These are phyloP conservation scores for Podarcis cretensis DNA, from an alignment of 2,113 vertebrate species.

Conservation along the genomic window DNA sequence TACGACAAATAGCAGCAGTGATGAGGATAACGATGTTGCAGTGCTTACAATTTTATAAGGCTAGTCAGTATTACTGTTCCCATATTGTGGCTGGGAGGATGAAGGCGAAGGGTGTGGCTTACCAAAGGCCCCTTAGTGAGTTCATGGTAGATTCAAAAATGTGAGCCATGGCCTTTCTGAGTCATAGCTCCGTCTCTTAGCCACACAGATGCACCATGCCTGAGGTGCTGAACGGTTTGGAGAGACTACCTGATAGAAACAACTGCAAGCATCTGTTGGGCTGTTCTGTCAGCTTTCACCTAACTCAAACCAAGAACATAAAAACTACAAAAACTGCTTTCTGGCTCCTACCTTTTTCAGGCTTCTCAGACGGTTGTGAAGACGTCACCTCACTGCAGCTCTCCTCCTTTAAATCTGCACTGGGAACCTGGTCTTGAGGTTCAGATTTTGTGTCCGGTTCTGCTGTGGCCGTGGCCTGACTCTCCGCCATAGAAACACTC, in stretches of 20 bases:
- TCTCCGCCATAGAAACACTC: fast-evolving
- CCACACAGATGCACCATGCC: background rate
- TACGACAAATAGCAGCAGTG: too few species aligned
- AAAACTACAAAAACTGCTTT: fast-evolving
- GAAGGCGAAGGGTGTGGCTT: too few species aligned
- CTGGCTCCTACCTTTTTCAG: background rate
- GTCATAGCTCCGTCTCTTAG: background rate
- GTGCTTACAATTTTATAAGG: too few species aligned
- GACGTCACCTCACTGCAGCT: background rate
- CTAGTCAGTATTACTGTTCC: too few species aligned
- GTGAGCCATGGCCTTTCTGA: background rate
- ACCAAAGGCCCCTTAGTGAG: background rate
- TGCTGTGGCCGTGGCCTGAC: fast-evolving
- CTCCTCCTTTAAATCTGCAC: background rate
- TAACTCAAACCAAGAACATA: background rate
- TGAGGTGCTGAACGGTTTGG: background rate
- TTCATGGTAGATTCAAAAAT: background rate
- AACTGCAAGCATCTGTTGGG: background rate
- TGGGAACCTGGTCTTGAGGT: background rate
- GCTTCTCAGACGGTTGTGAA: fast-evolving
- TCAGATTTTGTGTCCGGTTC: background rate
- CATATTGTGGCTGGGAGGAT: too few species aligned
- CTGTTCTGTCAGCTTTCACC: background rate
- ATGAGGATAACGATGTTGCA: too few species aligned
- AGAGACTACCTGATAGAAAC: background rate